phyloP scores from a whole-genome alignment of 2,888 invertebrate species.

The Chelonus formosanus region DNA sequence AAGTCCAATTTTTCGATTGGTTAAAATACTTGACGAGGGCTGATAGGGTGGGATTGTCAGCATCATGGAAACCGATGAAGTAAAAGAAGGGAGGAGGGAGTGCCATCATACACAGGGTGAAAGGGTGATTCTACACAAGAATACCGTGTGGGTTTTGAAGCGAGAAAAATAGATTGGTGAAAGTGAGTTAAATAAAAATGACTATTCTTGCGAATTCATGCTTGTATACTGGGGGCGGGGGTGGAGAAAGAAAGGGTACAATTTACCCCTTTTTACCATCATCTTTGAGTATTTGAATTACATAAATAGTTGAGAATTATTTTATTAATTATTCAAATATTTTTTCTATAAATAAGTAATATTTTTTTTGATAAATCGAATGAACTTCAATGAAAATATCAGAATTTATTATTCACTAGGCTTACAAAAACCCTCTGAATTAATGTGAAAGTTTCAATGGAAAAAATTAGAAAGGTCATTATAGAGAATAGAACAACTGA shows the following conservation, averaged over 20 bases:
- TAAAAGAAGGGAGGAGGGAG: conserved; percentile 13
- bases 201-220: neutral
- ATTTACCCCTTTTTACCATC: neutral
- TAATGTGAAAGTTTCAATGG: no score
- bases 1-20: conserved; percentile 26
- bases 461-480: no score
- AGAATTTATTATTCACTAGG: no score
- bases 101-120: conserved; percentile 27
- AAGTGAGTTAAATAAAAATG: conserved; percentile 19
- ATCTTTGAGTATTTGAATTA: no score
- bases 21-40: conserved; percentile 30
- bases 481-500: no score
- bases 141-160: conserved; percentile 16
- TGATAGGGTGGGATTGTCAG: conserved; percentile 30
- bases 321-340: no score
- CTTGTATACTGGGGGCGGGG: neutral
- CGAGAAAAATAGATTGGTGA: neutral
- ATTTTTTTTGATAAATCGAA: no score
- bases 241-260: neutral
- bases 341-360: no score
- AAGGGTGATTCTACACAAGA: conserved; percentile 27
- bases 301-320: no score
- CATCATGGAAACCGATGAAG: conserved; percentile 32
- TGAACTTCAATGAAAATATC: no score
- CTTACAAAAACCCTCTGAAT: no score